phyloP scores from a whole-genome alignment of 2,113 vertebrate genomes.

The Alligator sinensis region DNA sequence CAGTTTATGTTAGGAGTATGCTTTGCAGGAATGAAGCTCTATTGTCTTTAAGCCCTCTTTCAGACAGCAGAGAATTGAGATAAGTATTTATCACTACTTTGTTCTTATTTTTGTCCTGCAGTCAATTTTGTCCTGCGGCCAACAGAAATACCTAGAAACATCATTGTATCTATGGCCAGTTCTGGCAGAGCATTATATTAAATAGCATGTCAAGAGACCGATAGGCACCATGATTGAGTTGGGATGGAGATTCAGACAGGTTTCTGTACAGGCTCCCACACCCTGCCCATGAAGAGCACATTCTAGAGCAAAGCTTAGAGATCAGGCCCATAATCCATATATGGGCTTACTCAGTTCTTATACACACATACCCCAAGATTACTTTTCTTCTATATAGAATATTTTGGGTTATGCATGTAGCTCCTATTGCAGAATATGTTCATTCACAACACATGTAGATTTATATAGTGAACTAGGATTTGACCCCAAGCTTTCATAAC shows the following conservation, averaged over 20 bases:
- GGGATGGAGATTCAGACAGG: not conserved
- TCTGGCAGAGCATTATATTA: not conserved
- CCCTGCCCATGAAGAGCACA: not conserved
- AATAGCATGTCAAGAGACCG: not conserved
- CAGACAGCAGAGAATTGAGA: accelerated
- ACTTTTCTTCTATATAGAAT: not conserved
- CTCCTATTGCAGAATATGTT: too few species aligned
- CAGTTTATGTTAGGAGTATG: not conserved
- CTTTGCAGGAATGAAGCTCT: not conserved
- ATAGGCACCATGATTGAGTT: not conserved
- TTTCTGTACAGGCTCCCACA: not conserved
- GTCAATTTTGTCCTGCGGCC: not conserved
- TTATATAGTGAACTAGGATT: not conserved
- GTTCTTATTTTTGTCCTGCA: not conserved
- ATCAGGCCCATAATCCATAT: not conserved
- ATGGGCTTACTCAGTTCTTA: not conserved
- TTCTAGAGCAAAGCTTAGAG: not conserved
- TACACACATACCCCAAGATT: not conserved
- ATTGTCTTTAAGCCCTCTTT: not conserved
- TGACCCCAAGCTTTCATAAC: not conserved
- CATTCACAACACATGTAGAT: too few species aligned
- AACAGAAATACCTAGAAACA: not conserved
- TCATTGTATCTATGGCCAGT: not conserved
- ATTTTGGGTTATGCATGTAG: too few species aligned
- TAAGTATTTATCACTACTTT: not conserved